Base-by-base conservation (phyloP, 2,888 invertebrate genomes). In the Pharmacophagus antenor region DNA sequence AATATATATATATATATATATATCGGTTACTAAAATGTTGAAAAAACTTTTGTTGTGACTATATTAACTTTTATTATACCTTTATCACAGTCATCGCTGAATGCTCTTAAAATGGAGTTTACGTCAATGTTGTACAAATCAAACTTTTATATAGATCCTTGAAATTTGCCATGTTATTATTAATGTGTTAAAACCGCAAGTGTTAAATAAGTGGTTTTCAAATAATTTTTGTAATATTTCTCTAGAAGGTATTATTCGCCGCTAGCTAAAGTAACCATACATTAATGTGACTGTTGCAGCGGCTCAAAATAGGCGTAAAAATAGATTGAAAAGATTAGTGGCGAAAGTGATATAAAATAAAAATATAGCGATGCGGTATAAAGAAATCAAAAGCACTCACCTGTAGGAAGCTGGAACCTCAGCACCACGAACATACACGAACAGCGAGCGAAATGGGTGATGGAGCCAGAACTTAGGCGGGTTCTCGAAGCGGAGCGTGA, bases 191-290 rank as follows among this genome's bases (percentile, higher is more conserved):
- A 55, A 46, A 17, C 20, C 15, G 23, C 18, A 42, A 57, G n/a
- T 44, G 50, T 42, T 25, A 49, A 47, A 2, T 55, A 55, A 47
- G 41, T n/a, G 53, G 18, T 53, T 48, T 41, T 56, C 37, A 56
- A 56, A 56, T 22, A 48, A 20, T 6, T 41, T 41, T 15, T 2
- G 1, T 17, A 41, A 15, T 10, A n/a, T n/a, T n/a, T 27, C 27
- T 27, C 6, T 27, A 6, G 10, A 6, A 27, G 1, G n/a, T n/a
- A n/a, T n/a, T n/a, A 27, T 7, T 27, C 10, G 1, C 8, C n/a
- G 15, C 2, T 37, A 37, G n/a, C n/a, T n/a, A 37, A 37, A n/a
- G n/a, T 10, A 31, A 10, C 3, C 12, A 0, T 27, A 7, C 27
- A 27, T 10, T 27, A 7, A 2, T 31, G 15, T 10, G 15, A 12